These are phyloP conservation scores for Bujurquina vittata DNA, from an alignment of 2,113 vertebrate genomes.

Conservation along the genomic window DNA sequence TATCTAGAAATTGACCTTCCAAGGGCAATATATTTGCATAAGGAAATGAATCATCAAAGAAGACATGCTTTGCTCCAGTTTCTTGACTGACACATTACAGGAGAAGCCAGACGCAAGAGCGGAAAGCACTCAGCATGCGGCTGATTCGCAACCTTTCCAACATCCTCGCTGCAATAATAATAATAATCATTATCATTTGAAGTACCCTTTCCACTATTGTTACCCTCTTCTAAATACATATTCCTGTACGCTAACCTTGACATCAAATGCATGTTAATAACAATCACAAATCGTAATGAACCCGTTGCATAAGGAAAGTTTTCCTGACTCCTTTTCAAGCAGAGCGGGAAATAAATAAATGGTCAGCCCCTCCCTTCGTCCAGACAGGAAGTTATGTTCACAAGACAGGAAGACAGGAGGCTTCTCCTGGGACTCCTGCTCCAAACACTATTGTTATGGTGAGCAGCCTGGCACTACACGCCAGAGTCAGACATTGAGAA, in stretches of 20 bases:
- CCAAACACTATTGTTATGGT: constrained; percentile 85
- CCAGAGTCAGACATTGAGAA: constrained; percentile 75
- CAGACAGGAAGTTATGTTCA: constrained; percentile 82
- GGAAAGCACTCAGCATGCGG: constrained; percentile 60
- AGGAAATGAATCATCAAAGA: constrained; percentile 53
- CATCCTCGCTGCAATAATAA: constrained; percentile 69
- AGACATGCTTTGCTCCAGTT: neutral
- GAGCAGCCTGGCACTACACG: constrained; percentile 76
- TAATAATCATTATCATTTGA: constrained; percentile 77
- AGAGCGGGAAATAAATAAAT: constrained; percentile 81
- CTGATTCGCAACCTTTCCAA: constrained; percentile 65
- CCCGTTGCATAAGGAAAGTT: constrained; percentile 60
- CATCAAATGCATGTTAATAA: constrained; percentile 81
- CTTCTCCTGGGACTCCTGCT: constrained; percentile 80
- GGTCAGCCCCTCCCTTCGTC: constrained; percentile 65
- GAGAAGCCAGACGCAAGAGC: constrained; percentile 46
- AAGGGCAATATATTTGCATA: neutral
- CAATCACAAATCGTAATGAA: constrained; percentile 70
- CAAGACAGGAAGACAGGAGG: constrained; percentile 81
- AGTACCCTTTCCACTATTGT: constrained; percentile 78
- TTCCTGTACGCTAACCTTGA: constrained; percentile 56
- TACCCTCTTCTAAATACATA: constrained; percentile 60
- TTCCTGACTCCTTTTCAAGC: constrained; percentile 73
- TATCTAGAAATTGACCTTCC: constrained; percentile 31
- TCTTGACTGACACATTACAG: constrained; percentile 35